Evolutionary conservation across 2,888 invertebrate genomes (phyloP).

Genomic region (Quadriops clusia): DNA sequence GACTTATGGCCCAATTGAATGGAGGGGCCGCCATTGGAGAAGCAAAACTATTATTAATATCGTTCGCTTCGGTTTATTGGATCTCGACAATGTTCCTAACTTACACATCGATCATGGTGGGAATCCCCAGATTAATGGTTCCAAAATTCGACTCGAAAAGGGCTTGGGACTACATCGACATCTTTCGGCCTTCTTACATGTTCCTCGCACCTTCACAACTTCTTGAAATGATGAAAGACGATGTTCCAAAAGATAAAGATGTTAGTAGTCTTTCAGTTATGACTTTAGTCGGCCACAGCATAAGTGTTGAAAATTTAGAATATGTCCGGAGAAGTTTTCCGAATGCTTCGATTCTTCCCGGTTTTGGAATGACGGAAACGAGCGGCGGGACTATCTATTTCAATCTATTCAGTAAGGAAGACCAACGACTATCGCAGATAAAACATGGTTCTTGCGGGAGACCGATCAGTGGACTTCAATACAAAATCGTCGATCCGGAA

Average conservation of each 20-base stretch:
- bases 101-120: slow-evolving; percentile 7
- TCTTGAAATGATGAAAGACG: slow-evolving; percentile 21
- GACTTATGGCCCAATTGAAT: slow-evolving; percentile 8
- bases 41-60: slow-evolving; percentile 2
- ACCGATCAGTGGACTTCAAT: slow-evolving; percentile 23
- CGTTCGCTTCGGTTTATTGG: slow-evolving; percentile 14
- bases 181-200: slow-evolving; percentile 20
- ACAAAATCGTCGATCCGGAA: slow-evolving; percentile 28
- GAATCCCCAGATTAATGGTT: slow-evolving; percentile 7
- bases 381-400: slow-evolving; percentile 17
- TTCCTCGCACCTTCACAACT: slow-evolving; percentile 24
- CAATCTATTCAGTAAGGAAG: background rate
- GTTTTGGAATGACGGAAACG: slow-evolving; percentile 33
- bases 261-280: slow-evolving; percentile 23
- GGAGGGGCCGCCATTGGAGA: background rate
- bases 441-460: slow-evolving; percentile 18
- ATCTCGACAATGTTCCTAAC: slow-evolving; percentile 12
- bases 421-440: background rate
- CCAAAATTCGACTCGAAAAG: slow-evolving; percentile 5
- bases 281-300: slow-evolving; percentile 24
- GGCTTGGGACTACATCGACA: slow-evolving; percentile 6
- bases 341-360: background rate
- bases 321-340: slow-evolving; percentile 3
- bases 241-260: slow-evolving; percentile 26
- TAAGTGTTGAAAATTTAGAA: slow-evolving; percentile 18